Conservation (phyloP, 2,113 vertebrate species). For the Sus scrofa region DNA sequence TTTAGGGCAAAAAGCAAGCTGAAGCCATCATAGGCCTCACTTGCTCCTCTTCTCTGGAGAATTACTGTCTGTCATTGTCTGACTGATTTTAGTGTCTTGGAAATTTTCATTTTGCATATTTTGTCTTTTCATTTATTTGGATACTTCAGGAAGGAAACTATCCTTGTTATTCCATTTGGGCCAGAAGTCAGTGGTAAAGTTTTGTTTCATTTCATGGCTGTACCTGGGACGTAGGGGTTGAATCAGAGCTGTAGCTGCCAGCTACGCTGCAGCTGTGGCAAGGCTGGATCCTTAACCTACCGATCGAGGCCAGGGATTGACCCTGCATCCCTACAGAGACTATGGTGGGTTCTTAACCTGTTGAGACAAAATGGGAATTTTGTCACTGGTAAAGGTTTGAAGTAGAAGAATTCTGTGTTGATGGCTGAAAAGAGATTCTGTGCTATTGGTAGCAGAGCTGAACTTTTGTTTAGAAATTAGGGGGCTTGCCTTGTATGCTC, state of each 20-base stretch:
- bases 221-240: too few species aligned
- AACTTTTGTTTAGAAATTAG: slow-evolving; percentile 33
- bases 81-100: neutral
- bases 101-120: neutral
- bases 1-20: neutral
- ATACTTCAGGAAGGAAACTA: slow-evolving; percentile 2
- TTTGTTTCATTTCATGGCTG: neutral
- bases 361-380: too few species aligned
- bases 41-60: neutral
- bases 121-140: neutral
- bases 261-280: too few species aligned
- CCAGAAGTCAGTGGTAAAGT: neutral
- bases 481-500: neutral
- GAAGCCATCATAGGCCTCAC: neutral
- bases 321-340: too few species aligned
- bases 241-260: too few species aligned
- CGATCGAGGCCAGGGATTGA: too few species aligned
- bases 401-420: neutral
- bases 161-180: neutral
- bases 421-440: neutral
- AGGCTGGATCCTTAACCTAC: too few species aligned
- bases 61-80: neutral
- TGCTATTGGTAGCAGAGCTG: neutral
- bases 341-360: too few species aligned
- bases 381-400: neutral